Conservation (phyloP, 2,113 vertebrate species). For the Microcebus jonahi region DNA sequence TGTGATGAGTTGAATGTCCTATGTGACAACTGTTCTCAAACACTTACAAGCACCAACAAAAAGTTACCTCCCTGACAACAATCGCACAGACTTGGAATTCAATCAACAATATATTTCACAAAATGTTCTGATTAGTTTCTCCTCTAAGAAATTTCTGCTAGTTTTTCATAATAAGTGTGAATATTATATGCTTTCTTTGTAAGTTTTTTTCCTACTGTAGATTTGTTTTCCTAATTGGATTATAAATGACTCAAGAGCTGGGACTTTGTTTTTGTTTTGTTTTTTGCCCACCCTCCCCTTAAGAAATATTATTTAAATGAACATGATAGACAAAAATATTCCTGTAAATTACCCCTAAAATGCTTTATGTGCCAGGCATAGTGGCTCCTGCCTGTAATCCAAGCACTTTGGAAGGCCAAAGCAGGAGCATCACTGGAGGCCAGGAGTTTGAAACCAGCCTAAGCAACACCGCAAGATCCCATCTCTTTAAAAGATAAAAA, state of each 20-base stretch:
- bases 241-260: neutral
- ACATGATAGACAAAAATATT: neutral
- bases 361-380: neutral
- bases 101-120: neutral
- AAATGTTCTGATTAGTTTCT: constrained; percentile 31
- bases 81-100: neutral
- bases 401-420: too few species aligned
- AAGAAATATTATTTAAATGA: constrained; percentile 54
- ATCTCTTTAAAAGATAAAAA: too few species aligned
- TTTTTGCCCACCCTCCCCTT: neutral
- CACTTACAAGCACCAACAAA: neutral
- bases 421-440: too few species aligned
- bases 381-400: too few species aligned
- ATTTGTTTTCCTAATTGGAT: constrained; percentile 16
- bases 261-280: constrained; percentile 24
- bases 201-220: neutral
- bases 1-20: neutral
- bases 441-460: too few species aligned
- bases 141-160: neutral
- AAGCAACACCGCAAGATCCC: too few species aligned
- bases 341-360: constrained; percentile 34
- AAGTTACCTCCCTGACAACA: neutral
- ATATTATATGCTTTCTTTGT: neutral
- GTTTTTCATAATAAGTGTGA: neutral
- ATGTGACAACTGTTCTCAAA: neutral